Evolutionary conservation across 2,797 vertebrate genomes (phyloP), one percentile per base, ranked within the genome.

Genomic region (Sebastes nivosus): DNA sequence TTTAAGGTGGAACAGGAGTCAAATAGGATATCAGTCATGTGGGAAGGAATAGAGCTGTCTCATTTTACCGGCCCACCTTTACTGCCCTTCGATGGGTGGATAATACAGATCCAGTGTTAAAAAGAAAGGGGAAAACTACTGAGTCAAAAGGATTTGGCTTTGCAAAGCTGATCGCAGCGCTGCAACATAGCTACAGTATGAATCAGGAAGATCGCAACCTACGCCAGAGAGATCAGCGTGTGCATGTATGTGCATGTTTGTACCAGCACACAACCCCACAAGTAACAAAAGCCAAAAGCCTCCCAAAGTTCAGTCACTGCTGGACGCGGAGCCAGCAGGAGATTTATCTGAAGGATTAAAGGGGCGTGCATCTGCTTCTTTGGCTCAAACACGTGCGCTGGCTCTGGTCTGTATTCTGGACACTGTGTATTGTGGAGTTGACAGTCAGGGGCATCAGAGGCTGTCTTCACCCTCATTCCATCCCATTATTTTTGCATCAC

Each of bases 321-420:
- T 52, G 22, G 78, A 82, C 36, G 20, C 66, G 65, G 64, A 91
- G 90, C 88, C 87, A 90, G 86, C 79, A 86, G 79, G 88, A 94
- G 92, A 90, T 94, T 95, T 94, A 94, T 90, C 88, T 74, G 25
- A 65, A 72, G 92, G 95, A 95, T 95, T 94, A 93, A 70, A 86
- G 24, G 61, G 73, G 69, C 27, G 91, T 92, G 85, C 86, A 89
- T 94, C 89, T 94, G 93, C 86, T 72, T 85, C 80, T 65, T 72
- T 52, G 76, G 79, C 72, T 85, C 75, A 32, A 84, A 70, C 92
- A 92, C 12, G 60, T 91, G 87, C 67, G 36, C 27, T 27, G 61
- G 74, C 58, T 63, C 52, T 58, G 1, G 10, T 55, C 50, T 81
- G 60, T 67, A 25, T 87, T 87, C 70, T 55, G 81, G 20, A 70